A percentile compares a stretch with the other conserved stretches of the same genome.
These are phyloP conservation scores for Cerceris rybyensis DNA, from an alignment of 2,888 invertebrate genomes.

Conservation along the genomic window DNA sequence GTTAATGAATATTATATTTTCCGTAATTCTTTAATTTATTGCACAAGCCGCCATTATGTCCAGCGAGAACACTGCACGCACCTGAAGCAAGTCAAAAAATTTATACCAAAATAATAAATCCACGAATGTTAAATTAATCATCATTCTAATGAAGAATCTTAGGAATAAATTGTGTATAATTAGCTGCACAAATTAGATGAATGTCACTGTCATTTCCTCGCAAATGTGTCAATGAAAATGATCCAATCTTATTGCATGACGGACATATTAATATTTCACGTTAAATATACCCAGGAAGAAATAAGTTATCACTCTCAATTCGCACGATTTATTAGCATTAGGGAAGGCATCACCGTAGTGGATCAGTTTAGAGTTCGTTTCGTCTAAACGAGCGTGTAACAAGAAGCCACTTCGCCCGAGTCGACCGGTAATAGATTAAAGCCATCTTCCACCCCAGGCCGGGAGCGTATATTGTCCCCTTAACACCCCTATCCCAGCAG, in stretches of 20 bases:
- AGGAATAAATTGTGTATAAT: too few species aligned
- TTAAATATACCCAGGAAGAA: neutral
- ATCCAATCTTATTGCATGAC: neutral
- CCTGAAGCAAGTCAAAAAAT: too few species aligned
- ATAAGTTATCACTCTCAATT: conserved; percentile 11
- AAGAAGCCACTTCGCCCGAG: conserved; percentile 79
- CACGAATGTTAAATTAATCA: too few species aligned
- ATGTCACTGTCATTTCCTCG: too few species aligned
- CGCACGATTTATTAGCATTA: conserved; percentile 22
- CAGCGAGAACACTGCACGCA: too few species aligned
- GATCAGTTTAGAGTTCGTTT: conserved; percentile 55
- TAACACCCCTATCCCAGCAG: conserved; percentile 75
- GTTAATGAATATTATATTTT: too few species aligned
- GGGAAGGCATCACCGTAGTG: conserved; percentile 6
- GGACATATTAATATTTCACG: neutral
- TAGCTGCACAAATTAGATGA: too few species aligned
- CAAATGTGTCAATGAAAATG: too few species aligned
- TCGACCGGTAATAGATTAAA: conserved; percentile 80
- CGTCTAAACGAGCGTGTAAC: conserved; percentile 75
- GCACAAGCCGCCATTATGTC: too few species aligned
- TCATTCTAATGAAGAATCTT: too few species aligned
- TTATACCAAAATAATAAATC: too few species aligned
- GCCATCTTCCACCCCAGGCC: conserved; percentile 73
- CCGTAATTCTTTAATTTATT: too few species aligned
- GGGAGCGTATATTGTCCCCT: conserved; percentile 77